A percentile compares a stretch with the other conserved stretches of the same genome.
phyloP scores from a whole-genome alignment of 2,113 vertebrate genomes.

The Atlantisia rogersi region DNA sequence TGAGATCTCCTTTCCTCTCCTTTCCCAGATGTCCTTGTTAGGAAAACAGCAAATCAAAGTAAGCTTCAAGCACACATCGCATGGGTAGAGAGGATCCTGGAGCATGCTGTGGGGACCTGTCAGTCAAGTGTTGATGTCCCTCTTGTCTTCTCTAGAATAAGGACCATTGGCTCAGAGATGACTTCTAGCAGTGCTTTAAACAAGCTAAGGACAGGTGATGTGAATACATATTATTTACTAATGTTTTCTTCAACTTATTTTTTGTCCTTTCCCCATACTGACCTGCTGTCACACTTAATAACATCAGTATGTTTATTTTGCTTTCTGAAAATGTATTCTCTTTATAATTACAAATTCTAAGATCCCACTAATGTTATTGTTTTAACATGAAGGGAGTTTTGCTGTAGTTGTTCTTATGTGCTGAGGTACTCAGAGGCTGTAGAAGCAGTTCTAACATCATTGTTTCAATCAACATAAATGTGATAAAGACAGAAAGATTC shows the following conservation, averaged over 20 bases:
- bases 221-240: not conserved
- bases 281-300: not conserved
- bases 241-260: not conserved
- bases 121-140: too few relatives aligned
- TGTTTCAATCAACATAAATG: conserved; percentile 2
- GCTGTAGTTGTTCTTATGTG: not conserved
- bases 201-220: not conserved
- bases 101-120: not conserved
- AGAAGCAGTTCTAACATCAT: not conserved
- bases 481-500: not conserved
- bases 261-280: not conserved
- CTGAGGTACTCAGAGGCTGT: not conserved
- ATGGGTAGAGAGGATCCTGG: not conserved
- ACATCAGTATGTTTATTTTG: not conserved
- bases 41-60: not conserved
- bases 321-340: not conserved
- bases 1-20: not conserved
- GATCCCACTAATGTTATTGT: not conserved
- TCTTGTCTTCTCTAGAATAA: not conserved
- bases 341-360: not conserved
- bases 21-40: not conserved
- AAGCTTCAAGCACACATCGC: not conserved
- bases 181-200: not conserved
- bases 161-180: not conserved
- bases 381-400: not conserved